phyloP scores from a whole-genome alignment of 2,797 vertebrate genomes.

The Centropyge bicolor region DNA sequence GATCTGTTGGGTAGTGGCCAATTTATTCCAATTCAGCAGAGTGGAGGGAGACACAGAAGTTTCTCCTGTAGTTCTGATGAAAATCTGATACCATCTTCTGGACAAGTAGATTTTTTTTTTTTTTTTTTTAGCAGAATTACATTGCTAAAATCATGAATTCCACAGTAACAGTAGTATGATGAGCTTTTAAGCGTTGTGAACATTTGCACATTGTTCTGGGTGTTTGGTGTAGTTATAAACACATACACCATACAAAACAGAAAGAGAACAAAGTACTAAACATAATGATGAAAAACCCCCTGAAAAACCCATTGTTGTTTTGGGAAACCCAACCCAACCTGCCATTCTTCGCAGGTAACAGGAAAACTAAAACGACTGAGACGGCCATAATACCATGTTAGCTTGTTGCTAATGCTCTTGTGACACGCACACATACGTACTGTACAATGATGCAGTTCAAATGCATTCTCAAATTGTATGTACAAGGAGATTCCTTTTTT shows the following conservation, averaged over 20 bases:
- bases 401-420: constrained; percentile 55
- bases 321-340: constrained; percentile 44
- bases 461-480: constrained; percentile 62
- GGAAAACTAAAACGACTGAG: constrained; percentile 35
- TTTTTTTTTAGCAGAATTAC: background rate
- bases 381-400: constrained; percentile 39
- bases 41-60: background rate
- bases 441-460: constrained; percentile 66
- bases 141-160: background rate
- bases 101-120: background rate
- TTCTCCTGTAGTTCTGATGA: constrained; percentile 7
- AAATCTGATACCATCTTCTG: background rate
- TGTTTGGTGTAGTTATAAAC: background rate
- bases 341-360: constrained; percentile 45
- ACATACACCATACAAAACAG: background rate
- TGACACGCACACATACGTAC: constrained; percentile 56
- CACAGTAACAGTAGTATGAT: constrained; percentile 5
- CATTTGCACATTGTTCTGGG: constrained; percentile 2
- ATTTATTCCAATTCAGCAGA: constrained; percentile 19
- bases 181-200: background rate
- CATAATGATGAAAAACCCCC: background rate
- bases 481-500: constrained; percentile 71
- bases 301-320: constrained; percentile 22
- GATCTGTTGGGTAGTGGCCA: background rate
- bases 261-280: constrained; percentile 8